Base-by-base conservation (phyloP, 1,140 invertebrate species). In the Drosophila trapezifrons region DNA sequence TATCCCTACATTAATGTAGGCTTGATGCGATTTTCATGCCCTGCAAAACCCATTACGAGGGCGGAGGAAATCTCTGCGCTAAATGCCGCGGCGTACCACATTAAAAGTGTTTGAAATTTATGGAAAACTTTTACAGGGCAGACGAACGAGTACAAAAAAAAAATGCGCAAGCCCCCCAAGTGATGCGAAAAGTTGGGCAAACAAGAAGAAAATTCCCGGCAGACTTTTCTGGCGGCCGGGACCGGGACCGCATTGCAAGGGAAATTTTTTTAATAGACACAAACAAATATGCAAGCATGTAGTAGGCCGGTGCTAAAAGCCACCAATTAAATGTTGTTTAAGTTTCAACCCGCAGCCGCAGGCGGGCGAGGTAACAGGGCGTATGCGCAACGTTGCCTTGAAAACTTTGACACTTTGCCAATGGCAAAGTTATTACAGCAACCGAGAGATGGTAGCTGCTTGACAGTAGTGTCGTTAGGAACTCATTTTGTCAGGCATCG, bases 301-400 rank as follows among this genome's bases (percentile, higher is more conserved):
- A 67, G 45, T 29, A 67, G 56, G 37, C 57, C 47, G 42, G 52
- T 46, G 60, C 43, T 67, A 65, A 79, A 77, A 59, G 52, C 60
- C 71, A 45, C 47, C 80, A 84, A 84, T 84, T 84, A 84, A 80
- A 84, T 70, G 80, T 84, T 62, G 56, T 84, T 84, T 80, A 84
- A 84, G 80, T 72, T 76, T 66, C 37, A n/a, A 37, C 25, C 77
- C 46, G 37, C 17, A 54, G 54, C 43, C 40, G 32, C 29, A 55
- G 45, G 35, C 27, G 15, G 66, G 37, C 29, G 46, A 29, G 59
- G 57, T 35, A 43, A 62, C 45, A 37, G 51, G 66, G 59, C 76
- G 64, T 76, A 62, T 66, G 67, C 58, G 69, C 62, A 51, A 62
- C 49, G 27, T 62, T 62, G 52, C 74, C 58, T 78, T 71, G 51